Conservation (phyloP, 2,113 vertebrate genomes). For the Scomber colias region DNA sequence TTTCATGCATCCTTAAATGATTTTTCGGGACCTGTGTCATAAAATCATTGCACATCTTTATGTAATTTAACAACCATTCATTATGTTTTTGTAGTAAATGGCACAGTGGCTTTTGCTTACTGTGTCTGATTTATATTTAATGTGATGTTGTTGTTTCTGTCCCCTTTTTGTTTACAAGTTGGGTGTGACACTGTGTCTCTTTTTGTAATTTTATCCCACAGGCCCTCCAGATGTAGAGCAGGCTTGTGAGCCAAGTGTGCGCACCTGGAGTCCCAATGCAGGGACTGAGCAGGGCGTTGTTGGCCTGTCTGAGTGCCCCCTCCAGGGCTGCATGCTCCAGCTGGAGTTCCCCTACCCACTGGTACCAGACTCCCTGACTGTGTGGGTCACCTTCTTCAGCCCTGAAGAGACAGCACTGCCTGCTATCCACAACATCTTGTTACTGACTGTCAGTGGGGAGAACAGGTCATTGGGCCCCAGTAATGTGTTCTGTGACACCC, state of each 20-base stretch:
- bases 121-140: background rate
- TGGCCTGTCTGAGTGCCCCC: conserved; percentile 89
- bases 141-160: conserved; percentile 12
- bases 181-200: conserved; percentile 10
- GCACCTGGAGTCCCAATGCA: conserved; percentile 96
- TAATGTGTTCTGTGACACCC: conserved; percentile 94
- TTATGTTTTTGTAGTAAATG: background rate
- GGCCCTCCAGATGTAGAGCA: conserved; percentile 99
- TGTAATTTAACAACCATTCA: conserved; percentile 15
- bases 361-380: conserved; percentile 91
- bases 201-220: conserved; percentile 69
- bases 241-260: conserved; percentile 95
- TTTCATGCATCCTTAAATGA: background rate
- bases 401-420: conserved; percentile 90
- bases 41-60: background rate
- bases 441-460: conserved; percentile 90
- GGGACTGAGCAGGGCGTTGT: conserved; percentile 87
- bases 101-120: background rate
- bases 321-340: conserved; percentile 96
- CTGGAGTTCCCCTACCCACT: conserved; percentile 91
- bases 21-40: conserved; percentile 2
- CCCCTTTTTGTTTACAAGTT: conserved; percentile 20
- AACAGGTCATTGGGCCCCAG: conserved; percentile 94
- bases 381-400: conserved; percentile 97
- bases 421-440: conserved; percentile 93